Evolutionary conservation across 2,797 vertebrate genomes (phyloP).

Genomic region (Alfaro cultratus): DNA sequence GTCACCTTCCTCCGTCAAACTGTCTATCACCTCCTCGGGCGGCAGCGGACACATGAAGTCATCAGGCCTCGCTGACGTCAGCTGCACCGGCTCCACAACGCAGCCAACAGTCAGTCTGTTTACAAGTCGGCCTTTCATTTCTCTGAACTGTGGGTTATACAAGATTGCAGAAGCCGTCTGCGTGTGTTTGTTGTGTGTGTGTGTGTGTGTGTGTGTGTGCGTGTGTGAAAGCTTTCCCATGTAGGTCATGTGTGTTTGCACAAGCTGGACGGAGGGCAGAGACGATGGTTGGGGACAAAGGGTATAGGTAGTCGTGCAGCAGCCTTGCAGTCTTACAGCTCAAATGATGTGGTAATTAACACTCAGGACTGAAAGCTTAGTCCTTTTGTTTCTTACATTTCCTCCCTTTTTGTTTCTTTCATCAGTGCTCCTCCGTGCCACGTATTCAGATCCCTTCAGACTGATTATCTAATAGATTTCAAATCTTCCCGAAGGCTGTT

Average conservation of each 20-base stretch:
- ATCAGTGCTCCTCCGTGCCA: conserved; percentile 15
- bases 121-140: conserved; percentile 54
- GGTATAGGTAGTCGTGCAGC: conserved; percentile 54
- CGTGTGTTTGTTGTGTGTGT: conserved; percentile 23
- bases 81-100: conserved; percentile 35
- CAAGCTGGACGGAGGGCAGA: conserved; percentile 44
- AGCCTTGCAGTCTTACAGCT: conserved; percentile 46
- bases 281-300: conserved; percentile 37
- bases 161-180: conserved; percentile 40
- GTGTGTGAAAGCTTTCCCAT: conserved; percentile 7
- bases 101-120: conserved; percentile 50
- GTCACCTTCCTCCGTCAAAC: conserved; percentile 39
- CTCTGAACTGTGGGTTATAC: conserved; percentile 51
- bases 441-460: conserved; percentile 21
- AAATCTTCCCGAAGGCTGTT: conserved; percentile 1
- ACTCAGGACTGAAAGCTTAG: conserved; percentile 19
- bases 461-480: conserved; percentile 13
- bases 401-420: conserved; percentile 1
- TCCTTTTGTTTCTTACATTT: conserved; percentile 5
- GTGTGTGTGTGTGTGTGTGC: conserved; percentile 31
- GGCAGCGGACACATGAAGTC: conserved; percentile 55
- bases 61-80: conserved; percentile 61
- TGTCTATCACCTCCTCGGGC: conserved; percentile 33
- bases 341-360: conserved; percentile 46
- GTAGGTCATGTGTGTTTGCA: conserved; percentile 68